These are phyloP conservation scores for Belgica antarctica DNA, from an alignment of 2,888 invertebrate species.

Conservation along the genomic window DNA sequence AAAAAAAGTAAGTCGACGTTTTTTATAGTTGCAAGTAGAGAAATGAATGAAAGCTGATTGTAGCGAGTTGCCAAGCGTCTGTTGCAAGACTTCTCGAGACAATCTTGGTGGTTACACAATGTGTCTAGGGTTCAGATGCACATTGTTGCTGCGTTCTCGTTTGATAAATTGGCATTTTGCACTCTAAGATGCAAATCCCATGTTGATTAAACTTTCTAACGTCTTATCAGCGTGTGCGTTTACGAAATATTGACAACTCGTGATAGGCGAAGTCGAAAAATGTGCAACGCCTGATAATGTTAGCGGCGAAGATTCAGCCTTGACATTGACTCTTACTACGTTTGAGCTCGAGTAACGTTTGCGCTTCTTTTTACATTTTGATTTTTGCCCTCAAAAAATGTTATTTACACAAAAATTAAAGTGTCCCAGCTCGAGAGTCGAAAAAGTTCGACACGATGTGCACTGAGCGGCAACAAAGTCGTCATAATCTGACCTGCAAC, in stretches of 20 bases:
- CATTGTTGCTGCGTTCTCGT: no score
- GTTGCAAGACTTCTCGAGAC: background rate
- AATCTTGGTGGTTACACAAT: background rate
- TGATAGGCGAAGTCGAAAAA: background rate
- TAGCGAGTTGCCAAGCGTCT: background rate
- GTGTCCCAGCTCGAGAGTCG: background rate
- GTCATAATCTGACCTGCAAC: background rate
- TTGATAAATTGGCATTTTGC: no score
- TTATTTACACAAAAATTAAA: background rate
- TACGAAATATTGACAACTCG: background rate
- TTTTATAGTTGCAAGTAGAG: background rate
- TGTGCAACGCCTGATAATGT: conserved; percentile 30
- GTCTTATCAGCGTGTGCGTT: background rate
- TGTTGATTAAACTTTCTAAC: conserved; percentile 1
- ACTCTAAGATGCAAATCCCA: no score
- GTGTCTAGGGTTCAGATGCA: background rate
- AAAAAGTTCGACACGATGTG: background rate
- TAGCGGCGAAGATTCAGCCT: conserved; percentile 36
- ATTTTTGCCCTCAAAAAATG: background rate
- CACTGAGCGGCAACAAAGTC: background rate
- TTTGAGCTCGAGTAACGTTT: no score
- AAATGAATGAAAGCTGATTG: conserved; percentile 18
- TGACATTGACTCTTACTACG: conserved; percentile 34
- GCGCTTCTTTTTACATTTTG: no score
- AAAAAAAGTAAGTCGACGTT: conserved; percentile 1